Percentiles rank a stretch among this genome's conserved stretches.
Evolutionary conservation across 1,140 invertebrate species (phyloP).

Genomic region (Caenorhabditis latens): DNA sequence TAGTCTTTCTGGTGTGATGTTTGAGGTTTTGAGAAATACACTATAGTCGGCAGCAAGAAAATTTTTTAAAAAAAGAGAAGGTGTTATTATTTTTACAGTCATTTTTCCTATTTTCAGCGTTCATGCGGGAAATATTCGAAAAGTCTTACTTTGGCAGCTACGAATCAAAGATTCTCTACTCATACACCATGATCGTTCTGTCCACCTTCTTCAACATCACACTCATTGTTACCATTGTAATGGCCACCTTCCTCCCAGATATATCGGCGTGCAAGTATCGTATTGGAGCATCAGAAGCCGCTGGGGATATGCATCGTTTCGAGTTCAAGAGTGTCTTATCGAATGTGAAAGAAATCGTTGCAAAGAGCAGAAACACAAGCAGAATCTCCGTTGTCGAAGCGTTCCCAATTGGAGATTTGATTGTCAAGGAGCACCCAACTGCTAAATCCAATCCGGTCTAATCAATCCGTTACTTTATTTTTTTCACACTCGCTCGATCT

Average conservation of each 20-base stretch:
- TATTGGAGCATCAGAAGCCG: neutral
- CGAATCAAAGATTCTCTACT: slow-evolving; percentile 34
- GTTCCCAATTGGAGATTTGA: slow-evolving; percentile 1
- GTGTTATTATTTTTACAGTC: too few relatives aligned
- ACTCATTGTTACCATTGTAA: neutral
- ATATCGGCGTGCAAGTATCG: neutral
- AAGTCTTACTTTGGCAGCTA: slow-evolving; percentile 15
- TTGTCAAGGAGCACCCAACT: too few relatives aligned
- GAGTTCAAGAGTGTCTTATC: neutral
- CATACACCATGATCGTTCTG: neutral
- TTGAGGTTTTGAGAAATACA: too few relatives aligned
- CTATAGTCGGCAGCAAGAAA: neutral
- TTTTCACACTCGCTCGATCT: neutral
- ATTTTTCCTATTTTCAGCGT: neutral
- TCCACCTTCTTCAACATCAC: neutral
- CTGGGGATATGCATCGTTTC: neutral
- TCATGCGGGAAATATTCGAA: slow-evolving; percentile 30
- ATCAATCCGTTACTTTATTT: neutral
- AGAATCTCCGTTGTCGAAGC: neutral
- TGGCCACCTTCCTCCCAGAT: neutral
- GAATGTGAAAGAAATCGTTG: neutral
- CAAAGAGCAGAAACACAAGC: neutral
- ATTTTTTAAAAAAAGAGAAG: neutral
- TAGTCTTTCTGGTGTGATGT: too few relatives aligned
- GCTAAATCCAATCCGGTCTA: neutral